A percentile compares a stretch with the other conserved stretches of the same genome.
Conservation (phyloP, 2,888 invertebrate species). For the Noctua comes region DNA sequence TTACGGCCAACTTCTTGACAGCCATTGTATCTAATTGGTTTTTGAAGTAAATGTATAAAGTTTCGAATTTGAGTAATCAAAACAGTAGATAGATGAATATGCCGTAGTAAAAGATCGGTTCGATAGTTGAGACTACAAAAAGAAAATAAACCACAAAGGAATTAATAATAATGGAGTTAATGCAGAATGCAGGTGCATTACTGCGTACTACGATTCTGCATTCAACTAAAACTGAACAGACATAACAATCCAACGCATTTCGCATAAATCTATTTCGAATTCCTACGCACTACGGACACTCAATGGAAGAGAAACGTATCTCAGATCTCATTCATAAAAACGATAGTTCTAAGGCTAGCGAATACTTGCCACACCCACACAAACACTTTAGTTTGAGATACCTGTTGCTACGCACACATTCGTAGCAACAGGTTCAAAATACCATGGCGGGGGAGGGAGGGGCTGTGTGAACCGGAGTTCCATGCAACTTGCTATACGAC, state of each 20-base stretch:
- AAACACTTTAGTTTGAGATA: conserved; percentile 63
- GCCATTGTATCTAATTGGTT: neutral
- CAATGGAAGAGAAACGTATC: conserved; percentile 49
- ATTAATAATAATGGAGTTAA: neutral
- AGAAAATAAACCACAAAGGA: conserved; percentile 16
- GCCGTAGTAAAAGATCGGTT: neutral
- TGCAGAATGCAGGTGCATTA: conserved; percentile 4
- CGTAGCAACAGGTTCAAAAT: conserved; percentile 79
- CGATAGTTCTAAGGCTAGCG: conserved; percentile 55
- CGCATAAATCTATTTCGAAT: conserved; percentile 39
- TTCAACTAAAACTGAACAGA: neutral
- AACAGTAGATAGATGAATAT: neutral
- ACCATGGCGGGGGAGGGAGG: conserved; percentile 72
- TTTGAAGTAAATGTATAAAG: neutral
- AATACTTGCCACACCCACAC: conserved; percentile 69
- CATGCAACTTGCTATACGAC: conserved; percentile 63
- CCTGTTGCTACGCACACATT: conserved; percentile 68
- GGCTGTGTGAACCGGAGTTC: conserved; percentile 80
- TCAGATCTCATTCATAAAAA: conserved; percentile 69
- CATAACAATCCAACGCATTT: conserved; percentile 23
- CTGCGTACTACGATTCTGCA: neutral
- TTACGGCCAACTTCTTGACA: too few species aligned
- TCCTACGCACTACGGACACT: conserved; percentile 39
- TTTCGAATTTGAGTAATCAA: neutral
- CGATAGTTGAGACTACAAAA: neutral